Evolutionary conservation across 2,113 vertebrate genomes (phyloP).

Genomic region (Erpornis zantholeuca): DNA sequence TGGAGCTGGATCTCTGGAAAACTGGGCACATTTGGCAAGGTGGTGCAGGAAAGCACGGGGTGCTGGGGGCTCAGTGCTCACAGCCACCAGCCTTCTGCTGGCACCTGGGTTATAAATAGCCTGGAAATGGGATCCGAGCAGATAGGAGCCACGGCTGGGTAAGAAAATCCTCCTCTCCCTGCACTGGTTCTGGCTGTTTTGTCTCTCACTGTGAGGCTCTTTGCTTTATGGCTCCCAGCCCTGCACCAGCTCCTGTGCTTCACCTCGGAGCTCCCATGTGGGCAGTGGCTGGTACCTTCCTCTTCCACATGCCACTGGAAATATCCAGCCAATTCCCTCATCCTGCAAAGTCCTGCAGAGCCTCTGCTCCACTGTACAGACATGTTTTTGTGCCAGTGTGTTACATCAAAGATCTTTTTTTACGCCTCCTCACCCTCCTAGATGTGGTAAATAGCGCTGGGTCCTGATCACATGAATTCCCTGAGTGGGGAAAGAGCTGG

Average conservation of each 20-base stretch:
- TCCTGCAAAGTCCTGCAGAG: background rate
- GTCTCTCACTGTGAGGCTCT: background rate
- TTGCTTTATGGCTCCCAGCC: conserved; percentile 10
- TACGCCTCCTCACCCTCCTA: background rate
- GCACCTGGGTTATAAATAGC: background rate
- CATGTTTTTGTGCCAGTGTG: background rate
- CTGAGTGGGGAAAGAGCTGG: background rate
- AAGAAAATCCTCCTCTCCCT: background rate
- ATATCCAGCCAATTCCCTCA: background rate
- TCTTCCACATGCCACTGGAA: background rate
- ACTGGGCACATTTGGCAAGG: accelerated
- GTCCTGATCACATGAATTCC: background rate
- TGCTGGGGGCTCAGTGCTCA: background rate
- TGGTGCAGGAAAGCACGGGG: background rate
- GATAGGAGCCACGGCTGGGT: background rate
- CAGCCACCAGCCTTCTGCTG: background rate
- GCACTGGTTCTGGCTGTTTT: background rate
- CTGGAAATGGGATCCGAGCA: conserved; percentile 15
- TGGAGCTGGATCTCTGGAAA: accelerated
- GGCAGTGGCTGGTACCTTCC: background rate
- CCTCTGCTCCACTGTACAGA: background rate
- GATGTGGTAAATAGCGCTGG: background rate
- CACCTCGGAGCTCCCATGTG: background rate
- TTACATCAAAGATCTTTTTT: background rate
- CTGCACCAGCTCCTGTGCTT: background rate